Base-by-base conservation (phyloP, 2,888 invertebrate genomes). In the Drosophila barbarae region DNA sequence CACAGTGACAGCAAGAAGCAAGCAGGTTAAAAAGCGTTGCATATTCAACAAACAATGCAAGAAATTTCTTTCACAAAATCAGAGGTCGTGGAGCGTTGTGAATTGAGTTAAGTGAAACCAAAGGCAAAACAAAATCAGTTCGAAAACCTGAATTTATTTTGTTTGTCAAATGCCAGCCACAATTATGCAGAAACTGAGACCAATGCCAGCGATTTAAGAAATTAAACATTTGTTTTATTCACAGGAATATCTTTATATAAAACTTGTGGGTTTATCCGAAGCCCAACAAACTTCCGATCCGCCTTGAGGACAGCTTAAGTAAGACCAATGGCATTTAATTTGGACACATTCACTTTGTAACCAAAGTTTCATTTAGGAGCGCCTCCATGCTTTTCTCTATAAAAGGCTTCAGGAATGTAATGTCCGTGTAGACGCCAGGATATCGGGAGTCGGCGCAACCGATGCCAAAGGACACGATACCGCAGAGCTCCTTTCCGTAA, bases 371-470 rank as follows among this genome's bases (percentile, higher is more conserved):
- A 23, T 2, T 12, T 12, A 46, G 8, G 8, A 77, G 15, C 2
- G 1, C 3, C 0, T 13, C 13, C 1, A 75, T 56, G 9, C 51
- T 36, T 1, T 51, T 34, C 9, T 53, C 21, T 9, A 81, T 75
- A 1, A 85, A 81, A 1, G 85, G 84, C 13, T 49, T 72, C 0
- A 73, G 63, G 38, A 70, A 85, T 44, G 32, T 50, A 4, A 95
- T 93, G 58, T 95, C 90, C 0, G 93, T 91, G 87, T 95, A 95
- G 12, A 96, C 95, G 1, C 95, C 95, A 0, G 95, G 95, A 80
- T 91, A 93, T 72, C 93, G 92, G 0, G 92, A 91, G 76, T 76
- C 73, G 8, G 80, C 88, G 56, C 87, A 87, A 7, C 85, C 75
- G 15, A 79, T 65, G 13, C 87, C 88, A 61, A 77, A 87, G 0